Evolutionary conservation across 2,797 vertebrate species (phyloP).

Genomic region (Megalops cyprinoides): DNA sequence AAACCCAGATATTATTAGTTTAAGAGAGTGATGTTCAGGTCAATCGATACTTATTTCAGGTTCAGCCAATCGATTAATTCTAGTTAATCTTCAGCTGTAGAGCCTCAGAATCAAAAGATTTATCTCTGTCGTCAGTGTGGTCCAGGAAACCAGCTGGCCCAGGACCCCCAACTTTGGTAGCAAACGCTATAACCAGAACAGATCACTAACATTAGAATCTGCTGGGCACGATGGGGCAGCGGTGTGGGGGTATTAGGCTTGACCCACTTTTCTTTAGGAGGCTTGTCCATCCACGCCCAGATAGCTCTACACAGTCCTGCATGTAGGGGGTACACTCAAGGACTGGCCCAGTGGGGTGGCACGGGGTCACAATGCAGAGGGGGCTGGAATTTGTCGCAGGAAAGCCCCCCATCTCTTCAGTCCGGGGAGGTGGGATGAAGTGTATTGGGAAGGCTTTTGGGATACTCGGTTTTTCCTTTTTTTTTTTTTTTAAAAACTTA

Average conservation of each 20-base stretch:
- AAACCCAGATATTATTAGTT: too few species aligned
- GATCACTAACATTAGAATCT: neutral
- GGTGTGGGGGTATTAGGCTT: too few species aligned
- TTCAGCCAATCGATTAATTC: too few species aligned
- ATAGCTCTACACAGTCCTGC: neutral
- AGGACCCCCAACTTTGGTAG: too few species aligned
- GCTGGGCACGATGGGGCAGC: too few species aligned
- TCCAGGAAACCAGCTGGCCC: too few species aligned
- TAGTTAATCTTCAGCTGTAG: too few species aligned
- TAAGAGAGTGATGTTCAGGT: too few species aligned
- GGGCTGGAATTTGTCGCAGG: neutral
- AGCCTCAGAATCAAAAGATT: too few species aligned
- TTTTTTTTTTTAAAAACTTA: slow-evolving; percentile 6
- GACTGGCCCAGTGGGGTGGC: neutral
- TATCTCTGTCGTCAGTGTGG: too few species aligned
- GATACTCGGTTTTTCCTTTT: neutral
- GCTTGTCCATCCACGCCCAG: neutral
- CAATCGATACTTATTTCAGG: too few species aligned
- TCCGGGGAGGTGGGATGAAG: slow-evolving; percentile 2
- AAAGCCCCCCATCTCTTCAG: neutral
- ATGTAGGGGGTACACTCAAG: neutral
- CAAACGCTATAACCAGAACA: neutral
- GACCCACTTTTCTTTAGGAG: too few species aligned
- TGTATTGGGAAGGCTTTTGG: neutral
- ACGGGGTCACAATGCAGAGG: neutral